Evolutionary conservation across 2,113 vertebrate genomes (phyloP), one percentile per base, ranked within the genome.

Genomic region (Plecotus auritus): DNA sequence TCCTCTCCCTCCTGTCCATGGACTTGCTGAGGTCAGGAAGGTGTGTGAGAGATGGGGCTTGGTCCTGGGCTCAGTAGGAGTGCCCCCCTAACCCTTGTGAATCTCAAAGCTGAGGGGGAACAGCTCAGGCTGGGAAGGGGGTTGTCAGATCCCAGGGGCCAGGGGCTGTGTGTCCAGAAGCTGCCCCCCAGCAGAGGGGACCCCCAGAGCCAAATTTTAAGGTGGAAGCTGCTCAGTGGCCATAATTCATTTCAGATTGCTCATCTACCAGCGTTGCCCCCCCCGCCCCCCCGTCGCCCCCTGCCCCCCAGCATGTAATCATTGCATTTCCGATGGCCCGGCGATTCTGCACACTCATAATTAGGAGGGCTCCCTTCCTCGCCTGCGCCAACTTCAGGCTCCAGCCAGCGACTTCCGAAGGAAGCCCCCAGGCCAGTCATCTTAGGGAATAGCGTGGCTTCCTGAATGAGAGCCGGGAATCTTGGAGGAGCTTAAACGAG

Each of bases 361-460:
- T 98, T 97, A 98, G 88, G 87, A 78, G 70, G 2, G 59, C 70
- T 87, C 93, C 69, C 94, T 90, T 84, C n/a, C 81, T 94, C 47
- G 45, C 85, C 76, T 28, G 66, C 32, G 3, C 96, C 95, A 97
- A 96, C 98, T 97, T 98, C 98, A 95, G 98, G 92, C 98, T 98
- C 97, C 98, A 97, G 90, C 51, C 90, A 54, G 70, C 49, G 90
- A 94, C 95, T 98, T 97, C 98, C 1, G 9, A 93, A 96, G 98
- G 97, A 30, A 96, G 90, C 85, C 91, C 56, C 42, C 0, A 0
- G 80, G 80, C 80, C 69, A 22, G 1, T 0, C 7, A 0, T 1
- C 95, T 93, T 83, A 0, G 30, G 84, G 78, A 97, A 67, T 12
- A 26, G 80, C 66, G 64, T 76, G 4, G 83, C 90, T 88, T 13